Evolutionary conservation across 2,888 invertebrate genomes (phyloP), one percentile per base, ranked within the genome.

Genomic region (Ametastegia equiseti): DNA sequence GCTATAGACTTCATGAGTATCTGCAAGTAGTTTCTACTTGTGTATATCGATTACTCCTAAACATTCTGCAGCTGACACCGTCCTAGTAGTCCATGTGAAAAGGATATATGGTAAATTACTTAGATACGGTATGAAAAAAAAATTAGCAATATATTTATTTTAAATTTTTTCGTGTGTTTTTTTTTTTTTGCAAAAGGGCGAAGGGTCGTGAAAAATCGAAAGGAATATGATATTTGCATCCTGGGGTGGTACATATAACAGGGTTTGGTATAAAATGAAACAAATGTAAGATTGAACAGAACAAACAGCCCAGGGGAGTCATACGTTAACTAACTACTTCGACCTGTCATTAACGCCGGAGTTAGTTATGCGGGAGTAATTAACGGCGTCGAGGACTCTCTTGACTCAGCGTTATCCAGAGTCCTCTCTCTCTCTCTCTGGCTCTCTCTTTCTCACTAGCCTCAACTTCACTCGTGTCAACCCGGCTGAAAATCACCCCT

Each of bases 331-430:
- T 77, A 81, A 73, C 75, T 71, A 54, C 54, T 75, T 39, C 78
- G 78, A 50, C 78, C 60, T 39, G 78, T 33, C 75, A 54, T 75
- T 54, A 50, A 54, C 77, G 63, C 47, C 77, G 33, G 75, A 75
- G 75, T 79, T 78, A 79, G 81, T 79, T 79, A 79, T 65, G 79
- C 79, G 11, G 39, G 67, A 63, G 81, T 88, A 88, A 87, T 88
- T 86, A 86, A 84, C 84, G 81, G 84, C 85, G 84, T 85, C 84
- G 85, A 86, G 84, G 84, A 84, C 84, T 83, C 81, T 81, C 84
- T 86, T 83, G 82, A 83, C 84, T 86, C 84, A 83, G 84, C 84
- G 82, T 80, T 84, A 87, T 86, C 84, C 80, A 82, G 71, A 83
- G 57, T 69, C 71, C 69, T 71, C 60, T 42, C 82, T 42, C 42